Evolutionary conservation across 2,888 invertebrate species (phyloP), one percentile per base, ranked within the genome.

Genomic region (Aphodius granarius): DNA sequence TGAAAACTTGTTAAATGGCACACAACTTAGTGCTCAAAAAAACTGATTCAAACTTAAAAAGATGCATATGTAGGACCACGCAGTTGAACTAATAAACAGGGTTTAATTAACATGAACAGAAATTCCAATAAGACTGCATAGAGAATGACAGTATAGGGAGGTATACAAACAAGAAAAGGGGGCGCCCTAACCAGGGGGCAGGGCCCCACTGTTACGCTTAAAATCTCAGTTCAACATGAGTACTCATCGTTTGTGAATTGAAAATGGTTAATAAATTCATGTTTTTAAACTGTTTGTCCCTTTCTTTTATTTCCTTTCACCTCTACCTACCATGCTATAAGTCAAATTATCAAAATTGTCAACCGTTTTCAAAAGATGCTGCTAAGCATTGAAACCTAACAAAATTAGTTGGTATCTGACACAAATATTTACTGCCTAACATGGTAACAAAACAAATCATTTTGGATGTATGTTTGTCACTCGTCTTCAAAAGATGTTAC

Each of bases 181-280:
- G 83, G 80, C 76, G 74, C 70, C 79, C 21, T 65, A 17, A n/a
- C n/a, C n/a, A n/a, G n/a, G n/a, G n/a, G n/a, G 43, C 19, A 16
- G n/a, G 68, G 81, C 75, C 79, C 82, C 81, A 83, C 84, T 85
- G 85, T 86, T 86, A 86, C 85, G 85, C 86, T 86, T 86, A 86
- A 84, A 83, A 85, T 84, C 84, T 84, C 84, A 85, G 84, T 86
- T 85, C 84, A 84, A 86, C 84, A 83, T 83, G 82, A 86, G 84
- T 86, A 86, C 85, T 86, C 86, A 86, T 86, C 84, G 83, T 85
- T 86, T 86, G 85, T 85, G 84, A 86, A 85, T 85, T 84, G 85
- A 77, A 77, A 75, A 85, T 84, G 83, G 83, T 83, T 83, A 84
- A 85, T 80, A 84, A 85, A 85, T 86, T 84, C 86, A 85, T 86